phyloP scores from a whole-genome alignment of 2,797 vertebrate genomes.

The Serranus cabrilla region DNA sequence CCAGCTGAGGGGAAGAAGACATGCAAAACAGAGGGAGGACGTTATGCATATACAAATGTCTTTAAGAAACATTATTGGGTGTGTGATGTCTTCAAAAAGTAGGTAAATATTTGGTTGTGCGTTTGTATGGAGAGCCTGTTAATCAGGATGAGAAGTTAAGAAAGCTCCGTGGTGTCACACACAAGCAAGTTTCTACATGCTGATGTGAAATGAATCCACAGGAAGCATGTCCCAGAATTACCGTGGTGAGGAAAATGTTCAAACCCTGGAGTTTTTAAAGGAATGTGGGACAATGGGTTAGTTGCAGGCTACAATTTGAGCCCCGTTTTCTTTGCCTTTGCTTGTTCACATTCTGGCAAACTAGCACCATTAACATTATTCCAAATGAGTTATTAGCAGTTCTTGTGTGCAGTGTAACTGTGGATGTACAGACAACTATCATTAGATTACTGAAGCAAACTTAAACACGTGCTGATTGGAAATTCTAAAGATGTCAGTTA shows the following conservation, averaged over 20 bases:
- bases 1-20: conserved; percentile 75
- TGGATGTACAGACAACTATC: neutral
- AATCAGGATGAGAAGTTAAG: neutral
- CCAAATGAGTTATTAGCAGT: neutral
- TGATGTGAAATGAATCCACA: neutral
- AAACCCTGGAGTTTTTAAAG: too few species aligned
- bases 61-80: too few species aligned
- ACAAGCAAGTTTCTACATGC: conserved; percentile 10
- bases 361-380: neutral
- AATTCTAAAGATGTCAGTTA: neutral
- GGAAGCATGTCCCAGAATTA: neutral
- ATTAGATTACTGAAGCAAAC: neutral
- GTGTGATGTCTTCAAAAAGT: neutral
- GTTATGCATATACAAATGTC: neutral
- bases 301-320: neutral
- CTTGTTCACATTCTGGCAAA: neutral
- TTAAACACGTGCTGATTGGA: neutral
- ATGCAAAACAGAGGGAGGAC: neutral
- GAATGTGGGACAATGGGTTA: neutral
- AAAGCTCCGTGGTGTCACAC: conserved; percentile 7
- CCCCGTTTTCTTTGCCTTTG: neutral
- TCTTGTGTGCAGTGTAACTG: neutral
- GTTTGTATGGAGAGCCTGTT: neutral
- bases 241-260: neutral
- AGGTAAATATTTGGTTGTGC: conserved; percentile 7